phyloP scores from a whole-genome alignment of 2,113 vertebrate species.

The Aphyosemion australe region DNA sequence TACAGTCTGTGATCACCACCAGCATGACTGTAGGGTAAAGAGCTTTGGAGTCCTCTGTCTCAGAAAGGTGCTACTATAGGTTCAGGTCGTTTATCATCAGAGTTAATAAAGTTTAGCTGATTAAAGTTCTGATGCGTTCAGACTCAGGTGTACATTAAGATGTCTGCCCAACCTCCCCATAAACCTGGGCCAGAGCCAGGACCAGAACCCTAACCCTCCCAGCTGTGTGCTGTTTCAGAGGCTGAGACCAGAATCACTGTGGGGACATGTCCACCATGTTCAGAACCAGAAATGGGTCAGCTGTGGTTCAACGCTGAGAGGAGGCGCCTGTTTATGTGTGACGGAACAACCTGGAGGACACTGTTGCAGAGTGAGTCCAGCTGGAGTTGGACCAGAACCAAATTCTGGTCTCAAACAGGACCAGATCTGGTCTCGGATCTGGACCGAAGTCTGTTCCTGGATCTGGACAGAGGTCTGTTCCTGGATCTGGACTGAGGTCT shows the following conservation, averaged over 20 bases:
- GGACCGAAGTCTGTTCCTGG: too few relatives aligned
- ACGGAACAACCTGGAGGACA: slow-evolving; percentile 81
- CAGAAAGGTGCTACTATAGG: too few relatives aligned
- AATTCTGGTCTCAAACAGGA: too few relatives aligned
- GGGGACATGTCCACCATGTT: slow-evolving; percentile 81
- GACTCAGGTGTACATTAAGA: slow-evolving; percentile 25
- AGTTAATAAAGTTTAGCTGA: slow-evolving; percentile 15
- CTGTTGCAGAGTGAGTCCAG: slow-evolving; percentile 84
- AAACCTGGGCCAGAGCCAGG: background rate
- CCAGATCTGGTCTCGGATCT: too few relatives aligned
- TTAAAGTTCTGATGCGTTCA: background rate
- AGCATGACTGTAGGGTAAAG: too few relatives aligned
- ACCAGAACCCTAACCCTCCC: background rate
- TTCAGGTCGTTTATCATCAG: background rate
- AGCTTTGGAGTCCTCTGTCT: too few relatives aligned
- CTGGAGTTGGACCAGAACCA: too few relatives aligned
- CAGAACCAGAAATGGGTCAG: slow-evolving; percentile 74
- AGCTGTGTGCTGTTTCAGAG: slow-evolving; percentile 68
- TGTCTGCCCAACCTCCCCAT: background rate
- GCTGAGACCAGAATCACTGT: slow-evolving; percentile 81
- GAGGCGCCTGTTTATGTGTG: slow-evolving; percentile 85
- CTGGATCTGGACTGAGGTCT: too few relatives aligned
- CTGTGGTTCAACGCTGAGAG: slow-evolving; percentile 86
- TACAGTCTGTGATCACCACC: too few relatives aligned
- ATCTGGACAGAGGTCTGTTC: too few relatives aligned